Evolutionary conservation across 2,113 vertebrate species (phyloP).

Genomic region (Eptesicus fuscus): DNA sequence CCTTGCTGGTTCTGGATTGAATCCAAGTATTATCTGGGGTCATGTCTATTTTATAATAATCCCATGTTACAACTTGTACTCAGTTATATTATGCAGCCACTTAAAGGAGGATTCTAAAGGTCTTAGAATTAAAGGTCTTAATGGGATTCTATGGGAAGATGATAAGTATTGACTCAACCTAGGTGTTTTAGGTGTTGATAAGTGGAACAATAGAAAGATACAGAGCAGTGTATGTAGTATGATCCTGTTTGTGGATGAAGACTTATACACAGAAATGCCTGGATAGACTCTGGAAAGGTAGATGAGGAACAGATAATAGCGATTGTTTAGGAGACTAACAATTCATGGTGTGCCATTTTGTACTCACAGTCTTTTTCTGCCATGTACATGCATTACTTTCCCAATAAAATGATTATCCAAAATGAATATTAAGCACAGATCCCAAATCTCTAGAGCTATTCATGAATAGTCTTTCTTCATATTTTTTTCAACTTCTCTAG

Average conservation of each 20-base stretch:
- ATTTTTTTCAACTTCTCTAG: background rate
- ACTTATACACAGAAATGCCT: background rate
- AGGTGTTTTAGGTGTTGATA: background rate
- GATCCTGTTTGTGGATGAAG: background rate
- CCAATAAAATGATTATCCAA: background rate
- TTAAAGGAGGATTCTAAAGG: too few species aligned
- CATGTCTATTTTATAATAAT: background rate
- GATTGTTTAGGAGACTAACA: background rate
- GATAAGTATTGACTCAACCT: background rate
- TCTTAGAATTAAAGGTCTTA: background rate
- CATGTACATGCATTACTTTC: background rate
- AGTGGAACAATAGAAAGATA: background rate
- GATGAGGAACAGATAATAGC: background rate
- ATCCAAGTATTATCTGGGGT: background rate
- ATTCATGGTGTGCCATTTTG: background rate
- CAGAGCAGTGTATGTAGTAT: background rate
- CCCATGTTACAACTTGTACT: background rate
- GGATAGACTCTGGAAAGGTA: background rate
- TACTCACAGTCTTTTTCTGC: background rate
- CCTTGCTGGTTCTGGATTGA: background rate
- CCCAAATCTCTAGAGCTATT: background rate
- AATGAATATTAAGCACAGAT: background rate
- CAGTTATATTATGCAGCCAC: background rate
- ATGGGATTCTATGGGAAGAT: background rate
- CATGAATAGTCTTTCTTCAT: background rate